These are phyloP conservation scores for Bungarus multicinctus DNA, from an alignment of 2,113 vertebrate genomes.

Conservation along the genomic window DNA sequence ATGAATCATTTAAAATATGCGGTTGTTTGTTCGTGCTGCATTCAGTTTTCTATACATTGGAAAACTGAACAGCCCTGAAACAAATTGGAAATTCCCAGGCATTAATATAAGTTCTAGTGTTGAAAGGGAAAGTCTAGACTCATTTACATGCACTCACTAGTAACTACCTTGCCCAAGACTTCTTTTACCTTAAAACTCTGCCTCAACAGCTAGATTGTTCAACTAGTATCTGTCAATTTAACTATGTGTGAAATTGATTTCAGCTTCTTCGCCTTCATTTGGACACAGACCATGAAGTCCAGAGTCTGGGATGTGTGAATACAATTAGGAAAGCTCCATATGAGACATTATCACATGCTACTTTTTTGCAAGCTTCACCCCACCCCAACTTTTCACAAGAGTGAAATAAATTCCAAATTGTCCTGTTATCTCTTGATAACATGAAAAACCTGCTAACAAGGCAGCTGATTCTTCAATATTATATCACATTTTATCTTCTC, in stretches of 20 bases:
- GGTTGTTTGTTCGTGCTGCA: background rate
- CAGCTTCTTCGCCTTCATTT: conserved; percentile 8
- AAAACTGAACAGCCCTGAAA: background rate
- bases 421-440: background rate
- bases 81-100: background rate
- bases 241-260: conserved; percentile 26
- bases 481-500: background rate
- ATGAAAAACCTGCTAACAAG: background rate
- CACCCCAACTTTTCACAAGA: background rate
- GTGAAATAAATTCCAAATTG: background rate
- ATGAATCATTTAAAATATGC: background rate
- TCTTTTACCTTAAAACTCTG: conserved; percentile 11
- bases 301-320: background rate
- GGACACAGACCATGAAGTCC: conserved; percentile 19
- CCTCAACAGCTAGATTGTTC: background rate
- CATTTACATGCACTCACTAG: background rate
- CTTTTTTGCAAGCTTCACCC: background rate
- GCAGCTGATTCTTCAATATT: background rate
- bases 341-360: background rate
- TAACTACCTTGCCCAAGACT: background rate
- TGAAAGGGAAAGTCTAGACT: background rate
- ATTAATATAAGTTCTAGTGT: background rate
- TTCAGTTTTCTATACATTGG: background rate
- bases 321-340: conserved; percentile 8
- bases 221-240: conserved; percentile 6